Evolutionary conservation across 1,140 invertebrate genomes (phyloP).

Genomic region (Rhagoletis zephyria): DNA sequence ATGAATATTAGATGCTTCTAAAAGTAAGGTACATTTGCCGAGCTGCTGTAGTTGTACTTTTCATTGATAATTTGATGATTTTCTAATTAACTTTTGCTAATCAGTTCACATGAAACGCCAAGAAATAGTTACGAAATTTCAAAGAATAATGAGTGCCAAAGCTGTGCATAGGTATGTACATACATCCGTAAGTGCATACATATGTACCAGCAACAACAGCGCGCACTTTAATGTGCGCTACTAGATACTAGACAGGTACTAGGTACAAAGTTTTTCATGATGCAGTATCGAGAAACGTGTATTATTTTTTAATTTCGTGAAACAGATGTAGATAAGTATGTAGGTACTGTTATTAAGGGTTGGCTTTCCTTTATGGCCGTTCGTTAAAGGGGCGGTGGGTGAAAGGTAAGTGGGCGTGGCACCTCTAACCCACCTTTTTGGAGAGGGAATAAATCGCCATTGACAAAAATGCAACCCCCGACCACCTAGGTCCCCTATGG

Average conservation of each 20-base stretch:
- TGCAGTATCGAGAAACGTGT: too few species aligned
- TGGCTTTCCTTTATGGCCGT: too few species aligned
- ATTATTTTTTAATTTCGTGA: too few species aligned
- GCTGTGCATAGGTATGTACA: not conserved
- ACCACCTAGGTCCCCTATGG: too few species aligned
- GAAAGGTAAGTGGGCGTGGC: too few species aligned
- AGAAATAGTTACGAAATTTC: constrained; percentile 33
- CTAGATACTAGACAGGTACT: not conserved
- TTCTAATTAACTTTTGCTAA: not conserved
- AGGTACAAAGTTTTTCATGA: too few species aligned
- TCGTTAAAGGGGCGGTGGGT: too few species aligned
- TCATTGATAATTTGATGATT: constrained; percentile 41
- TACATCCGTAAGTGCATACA: not conserved
- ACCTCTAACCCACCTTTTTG: too few species aligned
- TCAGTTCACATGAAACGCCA: constrained; percentile 1
- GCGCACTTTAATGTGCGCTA: not conserved
- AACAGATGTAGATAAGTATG: too few species aligned
- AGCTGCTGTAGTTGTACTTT: not conserved
- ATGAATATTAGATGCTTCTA: not conserved
- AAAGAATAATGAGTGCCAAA: not conserved
- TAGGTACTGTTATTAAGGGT: too few species aligned
- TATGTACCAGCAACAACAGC: not conserved
- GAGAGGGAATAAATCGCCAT: too few species aligned
- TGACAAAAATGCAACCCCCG: too few species aligned
- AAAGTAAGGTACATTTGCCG: not conserved